Base-by-base conservation (phyloP, 2,888 invertebrate genomes). In the Megalurothrips usitatus region DNA sequence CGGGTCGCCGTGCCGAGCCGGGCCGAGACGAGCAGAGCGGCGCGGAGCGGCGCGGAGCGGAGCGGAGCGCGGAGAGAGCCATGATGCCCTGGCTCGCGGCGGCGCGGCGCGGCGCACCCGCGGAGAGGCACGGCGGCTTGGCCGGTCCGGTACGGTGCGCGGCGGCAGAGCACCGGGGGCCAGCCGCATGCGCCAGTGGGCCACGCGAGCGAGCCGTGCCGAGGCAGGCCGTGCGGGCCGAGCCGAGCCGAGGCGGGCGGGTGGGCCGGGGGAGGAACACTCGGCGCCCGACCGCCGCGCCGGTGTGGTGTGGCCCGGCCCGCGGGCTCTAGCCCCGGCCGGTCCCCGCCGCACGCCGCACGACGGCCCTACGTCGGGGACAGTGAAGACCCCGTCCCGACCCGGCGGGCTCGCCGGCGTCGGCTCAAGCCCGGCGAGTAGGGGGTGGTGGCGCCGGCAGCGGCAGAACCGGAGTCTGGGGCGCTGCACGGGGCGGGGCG, bases 21-120 rank as follows among this genome's bases (percentile, higher is more conserved):
- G 75, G 82, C 82, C 78, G 82, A 43, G 80, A 81, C 80, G 79
- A 47, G 79, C 78, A 80, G 34, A 81, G 75, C 75, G 49, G 48
- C 48, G 28, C 68, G 52, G 28, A 81, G 68, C 49, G 49, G 48
- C 48, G 28, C 68, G 84, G 84, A 83, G 84, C 83, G 83, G 83
- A 84, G 80, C 82, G 78, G 81, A 86, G 87, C 86, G 86, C 87
- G 87, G 87, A 87, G 87, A 17, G 81, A 79, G 82, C 82, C 82
- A 82, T 82, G 75, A 78, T 82, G 6, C 78, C 82, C 28, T 79
- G 63, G 79, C 79, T 58, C 23, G 78, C 86, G 87, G 86, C 86
- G 86, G 86, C 87, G 85, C 84, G 85, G 87, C 86, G 85, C 86
- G 52, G 79, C 79, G 78, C 82, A 85, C 78, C 81, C 80, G 80